Percentiles rank a stretch among this genome's conserved stretches.
phyloP scores from a whole-genome alignment of 1,140 invertebrate genomes.

The Magallana gigas region DNA sequence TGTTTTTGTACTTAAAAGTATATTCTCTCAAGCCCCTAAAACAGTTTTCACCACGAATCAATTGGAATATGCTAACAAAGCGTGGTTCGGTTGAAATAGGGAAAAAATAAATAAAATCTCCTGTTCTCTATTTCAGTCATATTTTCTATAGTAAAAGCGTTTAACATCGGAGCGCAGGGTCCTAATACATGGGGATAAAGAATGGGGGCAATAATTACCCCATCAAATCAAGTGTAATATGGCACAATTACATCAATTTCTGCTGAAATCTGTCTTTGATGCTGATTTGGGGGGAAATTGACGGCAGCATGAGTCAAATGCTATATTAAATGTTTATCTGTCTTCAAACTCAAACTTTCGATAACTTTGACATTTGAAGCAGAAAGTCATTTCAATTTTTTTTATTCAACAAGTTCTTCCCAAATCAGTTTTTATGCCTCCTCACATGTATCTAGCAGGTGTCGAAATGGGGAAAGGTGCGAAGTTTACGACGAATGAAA shows the following conservation, averaged over 20 bases:
- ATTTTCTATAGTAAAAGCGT: not conserved
- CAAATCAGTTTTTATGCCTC: not conserved
- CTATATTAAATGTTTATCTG: conserved; percentile 41
- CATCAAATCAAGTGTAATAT: conserved; percentile 49
- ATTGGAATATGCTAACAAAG: conserved; percentile 3
- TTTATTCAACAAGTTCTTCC: conserved; percentile 19
- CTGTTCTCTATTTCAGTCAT: not conserved
- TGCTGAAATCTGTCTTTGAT: conserved; percentile 36
- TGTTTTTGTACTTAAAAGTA: not conserved
- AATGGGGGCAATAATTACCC: conserved; percentile 29
- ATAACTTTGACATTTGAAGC: conserved; percentile 45
- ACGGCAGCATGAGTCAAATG: conserved; percentile 36
- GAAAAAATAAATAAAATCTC: not conserved
- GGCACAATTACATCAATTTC: conserved; percentile 45
- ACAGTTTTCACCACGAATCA: not conserved
- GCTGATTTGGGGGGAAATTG: conserved; percentile 14
- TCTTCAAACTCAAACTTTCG: conserved; percentile 3
- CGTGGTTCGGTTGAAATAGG: not conserved
- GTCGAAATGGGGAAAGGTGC: not conserved
- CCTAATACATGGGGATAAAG: not conserved
- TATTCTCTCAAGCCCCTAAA: not conserved
- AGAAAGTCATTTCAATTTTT: conserved; percentile 30
- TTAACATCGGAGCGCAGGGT: conserved; percentile 39
- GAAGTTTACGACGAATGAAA: conserved; percentile 2
- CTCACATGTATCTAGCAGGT: conserved; percentile 22